Evolutionary conservation across 1,140 invertebrate genomes (phyloP), one percentile per base, ranked within the genome.

Genomic region (Cardiocondyla obscurior): DNA sequence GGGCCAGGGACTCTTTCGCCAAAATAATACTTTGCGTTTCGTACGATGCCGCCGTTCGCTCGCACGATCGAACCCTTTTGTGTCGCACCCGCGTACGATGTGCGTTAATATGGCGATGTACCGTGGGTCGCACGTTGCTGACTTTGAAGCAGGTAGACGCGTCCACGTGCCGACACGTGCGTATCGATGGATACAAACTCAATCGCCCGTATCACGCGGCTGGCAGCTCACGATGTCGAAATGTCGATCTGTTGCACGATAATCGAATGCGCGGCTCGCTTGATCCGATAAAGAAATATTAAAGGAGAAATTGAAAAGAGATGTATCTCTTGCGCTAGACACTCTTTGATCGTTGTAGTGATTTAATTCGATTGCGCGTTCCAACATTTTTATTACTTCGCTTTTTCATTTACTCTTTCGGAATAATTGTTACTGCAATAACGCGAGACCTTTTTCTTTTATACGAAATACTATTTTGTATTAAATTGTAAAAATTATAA

Each of bases 111-210:
- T 84, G 82, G 77, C 49, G 69, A 85, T 69, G 72, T 16, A 46
- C 33, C 10, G 25, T 12, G 49, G 30, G 58, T 76, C 84, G 85
- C 89, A 87, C 86, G 84, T 90, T 87, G 53, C 86, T 91, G 90
- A 91, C 89, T 90, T 90, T 90, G 84, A 88, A 89, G 88, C 89
- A 87, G 88, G 89, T 82, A 90, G 81, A 82, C 55, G 42, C 46
- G 62, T 87, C 81, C 90, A 91, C 91, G 91, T 88, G 91, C 86
- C 88, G 88, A 88, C 91, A 89, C 90, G 90, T 92, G 91, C 84
- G 51, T 65, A 28, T 62, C 72, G 81, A 69, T 67, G 49, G 65
- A 87, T 79, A 79, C 72, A 69, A 86, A 83, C 44, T 86, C 64
- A 87, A 86, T 87, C 65, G 60, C 39, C 55, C 69, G 84, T 69